Percentiles rank a stretch among this genome's conserved stretches.
Evolutionary conservation across 2,888 invertebrate species (phyloP).

Genomic region (Chalcis sispes): DNA sequence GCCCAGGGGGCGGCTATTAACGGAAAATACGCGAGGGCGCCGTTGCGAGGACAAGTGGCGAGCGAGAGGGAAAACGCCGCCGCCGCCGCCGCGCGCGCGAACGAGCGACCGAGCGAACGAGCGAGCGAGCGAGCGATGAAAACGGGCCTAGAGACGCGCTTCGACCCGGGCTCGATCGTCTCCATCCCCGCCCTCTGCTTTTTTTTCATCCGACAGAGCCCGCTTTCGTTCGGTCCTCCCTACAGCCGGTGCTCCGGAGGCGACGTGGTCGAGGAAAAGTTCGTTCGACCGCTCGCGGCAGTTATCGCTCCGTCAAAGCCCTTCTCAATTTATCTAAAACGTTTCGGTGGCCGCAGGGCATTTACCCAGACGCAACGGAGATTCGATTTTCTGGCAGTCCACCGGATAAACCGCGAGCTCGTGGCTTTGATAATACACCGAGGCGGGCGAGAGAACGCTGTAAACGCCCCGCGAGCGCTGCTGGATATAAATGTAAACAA

Average conservation of each 20-base stretch:
- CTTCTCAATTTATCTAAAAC: constrained; percentile 33
- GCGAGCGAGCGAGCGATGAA: background rate
- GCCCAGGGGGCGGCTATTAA: constrained; percentile 26
- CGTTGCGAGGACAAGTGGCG: constrained; percentile 2
- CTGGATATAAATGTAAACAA: background rate
- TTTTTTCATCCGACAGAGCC: too few species aligned
- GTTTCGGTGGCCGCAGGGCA: constrained; percentile 14
- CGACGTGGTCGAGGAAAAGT: background rate
- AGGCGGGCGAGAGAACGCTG: background rate
- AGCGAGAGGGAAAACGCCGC: background rate
- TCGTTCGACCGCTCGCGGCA: too few species aligned
- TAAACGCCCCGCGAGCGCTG: background rate
- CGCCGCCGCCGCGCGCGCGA: background rate
- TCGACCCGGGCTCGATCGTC: too few species aligned
- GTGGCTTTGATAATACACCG: constrained; percentile 1
- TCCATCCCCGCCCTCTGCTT: too few species aligned
- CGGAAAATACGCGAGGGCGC: constrained; percentile 18
- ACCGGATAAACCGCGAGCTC: constrained; percentile 12
- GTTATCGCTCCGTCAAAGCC: background rate
- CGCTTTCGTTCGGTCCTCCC: too few species aligned
- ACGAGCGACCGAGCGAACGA: background rate
- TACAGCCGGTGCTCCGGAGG: too few species aligned
- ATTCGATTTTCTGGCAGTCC: constrained; percentile 18
- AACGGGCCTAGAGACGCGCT: too few species aligned
- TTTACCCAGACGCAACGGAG: too few species aligned